Evolutionary conservation across 1,140 invertebrate species (phyloP).

Genomic region (Monomorium pharaonis): DNA sequence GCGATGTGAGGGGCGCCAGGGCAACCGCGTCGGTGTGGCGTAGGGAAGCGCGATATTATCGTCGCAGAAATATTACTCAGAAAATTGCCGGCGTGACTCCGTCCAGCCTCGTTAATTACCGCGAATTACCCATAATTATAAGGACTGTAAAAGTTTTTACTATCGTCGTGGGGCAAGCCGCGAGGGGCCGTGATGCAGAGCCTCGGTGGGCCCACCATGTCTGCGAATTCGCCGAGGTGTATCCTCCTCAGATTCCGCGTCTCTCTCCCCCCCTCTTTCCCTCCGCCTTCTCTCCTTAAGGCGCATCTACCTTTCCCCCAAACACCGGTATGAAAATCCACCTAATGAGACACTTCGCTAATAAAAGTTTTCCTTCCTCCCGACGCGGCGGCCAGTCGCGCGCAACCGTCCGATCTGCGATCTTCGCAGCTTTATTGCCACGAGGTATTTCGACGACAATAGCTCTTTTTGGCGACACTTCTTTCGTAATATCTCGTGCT

Average conservation of each 20-base stretch:
- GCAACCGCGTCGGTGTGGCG: conserved; percentile 62
- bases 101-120: conserved; percentile 85
- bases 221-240: conserved; percentile 81
- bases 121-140: conserved; percentile 86
- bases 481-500: not conserved
- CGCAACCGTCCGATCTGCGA: conserved; percentile 25
- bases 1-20: conserved; percentile 2
- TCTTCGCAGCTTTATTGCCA: conserved; percentile 20
- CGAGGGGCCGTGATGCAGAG: conserved; percentile 82
- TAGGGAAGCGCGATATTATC: conserved; percentile 84
- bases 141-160: conserved; percentile 86
- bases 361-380: conserved; percentile 74
- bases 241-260: conserved; percentile 66
- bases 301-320: conserved; percentile 51
- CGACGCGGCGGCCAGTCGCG: not conserved
- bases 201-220: conserved; percentile 82
- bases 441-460: conserved; percentile 47
- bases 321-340: conserved; percentile 71
- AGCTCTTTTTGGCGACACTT: not conserved
- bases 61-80: conserved; percentile 84
- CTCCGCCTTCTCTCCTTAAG: conserved; percentile 16
- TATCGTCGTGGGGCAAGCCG: conserved; percentile 84
- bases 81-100: conserved; percentile 85
- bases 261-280: no score
- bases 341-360: conserved; percentile 79